Base-by-base conservation (phyloP, 2,888 invertebrate species). In the Onthophagus sagittarius region DNA sequence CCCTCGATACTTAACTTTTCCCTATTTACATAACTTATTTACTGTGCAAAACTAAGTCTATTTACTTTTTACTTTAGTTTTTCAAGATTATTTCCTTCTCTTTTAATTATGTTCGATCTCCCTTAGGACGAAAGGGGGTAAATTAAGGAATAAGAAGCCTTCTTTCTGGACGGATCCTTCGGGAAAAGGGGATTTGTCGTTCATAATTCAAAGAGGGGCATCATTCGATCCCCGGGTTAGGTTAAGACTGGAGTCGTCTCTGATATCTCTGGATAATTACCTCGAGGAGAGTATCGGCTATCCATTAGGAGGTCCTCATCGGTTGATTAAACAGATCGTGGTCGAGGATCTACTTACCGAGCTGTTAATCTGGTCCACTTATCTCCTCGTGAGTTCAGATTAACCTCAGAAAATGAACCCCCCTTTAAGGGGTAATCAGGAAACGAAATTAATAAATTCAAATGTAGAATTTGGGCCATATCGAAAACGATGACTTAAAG, bases 291-390 rank as follows among this genome's bases (percentile, higher is more conserved):
- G 67, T 67, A 67, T 67, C 67, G 67, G 67, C 67, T 23, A 67
- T 67, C 67, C 67, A 67, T 67, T 67, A 67, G 32, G 23, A 23
- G 67, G 15, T 67, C 31, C 67, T 67, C 67, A 67, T 67, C 67
- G 32, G 67, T 67, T 67, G 67, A 67, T 67, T 67, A 67, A 67
- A 67, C 67, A 67, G 67, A 32, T 67, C 67, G 15, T 13, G 31
- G 67, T 32, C 32, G 31, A 67, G 32, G 67, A 67, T 67, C 67
- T 32, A 67, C 67, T 32, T n/a, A 32, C 31, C 23, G 23, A 67
- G 67, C 67, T 67, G 67, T 67, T 67, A 67, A 67, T 67, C 67
- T 32, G 23, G 15, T 67, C 31, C 67, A 67, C 67, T 67, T 67
- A 67, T 67, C 67, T 15, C 15, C 31, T 23, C 67, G 64, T 53